These are phyloP conservation scores for Cremastinae sp. DNA, from an alignment of 2,888 invertebrate species.

Conservation along the genomic window DNA sequence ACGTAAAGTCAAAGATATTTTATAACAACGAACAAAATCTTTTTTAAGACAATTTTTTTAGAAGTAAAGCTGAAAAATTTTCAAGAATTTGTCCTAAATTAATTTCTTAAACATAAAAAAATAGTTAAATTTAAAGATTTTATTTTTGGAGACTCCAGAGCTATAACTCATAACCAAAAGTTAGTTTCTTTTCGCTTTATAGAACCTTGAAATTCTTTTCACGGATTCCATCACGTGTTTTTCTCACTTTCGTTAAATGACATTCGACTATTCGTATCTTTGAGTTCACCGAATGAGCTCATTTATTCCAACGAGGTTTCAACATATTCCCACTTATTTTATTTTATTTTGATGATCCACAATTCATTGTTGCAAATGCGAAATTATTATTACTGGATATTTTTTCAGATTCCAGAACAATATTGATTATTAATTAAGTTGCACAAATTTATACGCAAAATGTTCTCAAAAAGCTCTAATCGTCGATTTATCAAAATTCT, in stretches of 20 bases:
- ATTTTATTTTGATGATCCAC: too few relatives aligned
- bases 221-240: conserved; percentile 42
- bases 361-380: too few relatives aligned
- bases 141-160: conserved; percentile 62
- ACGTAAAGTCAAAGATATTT: too few relatives aligned
- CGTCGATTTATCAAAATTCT: too few relatives aligned
- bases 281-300: background rate
- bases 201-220: conserved; percentile 48
- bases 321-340: background rate
- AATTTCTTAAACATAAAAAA: conserved; percentile 33
- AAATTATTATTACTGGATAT: too few relatives aligned
- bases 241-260: conserved; percentile 46
- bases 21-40: too few relatives aligned
- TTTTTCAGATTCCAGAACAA: too few relatives aligned
- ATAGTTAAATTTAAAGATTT: conserved; percentile 30
- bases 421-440: too few relatives aligned
- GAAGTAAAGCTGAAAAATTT: too few relatives aligned
- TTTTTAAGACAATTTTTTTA: too few relatives aligned
- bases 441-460: too few relatives aligned
- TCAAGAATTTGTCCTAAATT: conserved; percentile 3
- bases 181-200: conserved; percentile 46
- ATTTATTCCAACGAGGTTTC: background rate
- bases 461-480: too few relatives aligned
- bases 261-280: background rate
- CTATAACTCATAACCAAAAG: conserved; percentile 63